Conservation (phyloP, 1,140 invertebrate genomes). For the Drosophila varians region DNA sequence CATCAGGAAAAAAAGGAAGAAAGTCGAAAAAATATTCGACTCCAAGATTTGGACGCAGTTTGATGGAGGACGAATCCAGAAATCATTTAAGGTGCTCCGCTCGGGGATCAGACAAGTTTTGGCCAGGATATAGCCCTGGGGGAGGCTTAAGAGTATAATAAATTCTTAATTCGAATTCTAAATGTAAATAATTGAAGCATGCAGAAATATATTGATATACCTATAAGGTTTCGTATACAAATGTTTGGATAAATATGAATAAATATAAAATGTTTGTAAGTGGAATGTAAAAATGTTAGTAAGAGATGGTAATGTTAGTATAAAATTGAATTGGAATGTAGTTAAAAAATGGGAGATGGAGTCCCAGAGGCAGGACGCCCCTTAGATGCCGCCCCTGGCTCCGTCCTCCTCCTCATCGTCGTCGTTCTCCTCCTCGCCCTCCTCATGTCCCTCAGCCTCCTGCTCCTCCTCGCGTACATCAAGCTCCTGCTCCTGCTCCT, state of each 20-base stretch:
- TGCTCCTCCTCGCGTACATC: not conserved
- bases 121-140: no score
- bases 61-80: no score
- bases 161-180: no score
- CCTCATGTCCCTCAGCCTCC: slow-evolving; percentile 30
- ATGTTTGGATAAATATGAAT: not conserved
- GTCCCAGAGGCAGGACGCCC: not conserved
- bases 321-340: not conserved
- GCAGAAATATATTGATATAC: not conserved
- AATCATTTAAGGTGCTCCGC: no score
- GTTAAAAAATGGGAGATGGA: not conserved
- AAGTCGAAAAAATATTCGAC: no score
- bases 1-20: no score
- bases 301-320: no score
- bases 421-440: slow-evolving; percentile 2
- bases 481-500: slow-evolving; percentile 8
- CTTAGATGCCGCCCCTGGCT: slow-evolving; percentile 18
- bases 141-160: no score
- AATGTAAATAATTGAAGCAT: not conserved
- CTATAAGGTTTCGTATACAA: not conserved
- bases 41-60: no score
- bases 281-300: not conserved
- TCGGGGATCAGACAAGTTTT: no score
- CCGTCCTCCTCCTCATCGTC: slow-evolving; percentile 11
- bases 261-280: not conserved